Percentiles rank a stretch among this genome's conserved stretches.
These are phyloP conservation scores for Parauchenoglanis punctatus DNA, from an alignment of 2,797 vertebrate species.

Conservation along the genomic window DNA sequence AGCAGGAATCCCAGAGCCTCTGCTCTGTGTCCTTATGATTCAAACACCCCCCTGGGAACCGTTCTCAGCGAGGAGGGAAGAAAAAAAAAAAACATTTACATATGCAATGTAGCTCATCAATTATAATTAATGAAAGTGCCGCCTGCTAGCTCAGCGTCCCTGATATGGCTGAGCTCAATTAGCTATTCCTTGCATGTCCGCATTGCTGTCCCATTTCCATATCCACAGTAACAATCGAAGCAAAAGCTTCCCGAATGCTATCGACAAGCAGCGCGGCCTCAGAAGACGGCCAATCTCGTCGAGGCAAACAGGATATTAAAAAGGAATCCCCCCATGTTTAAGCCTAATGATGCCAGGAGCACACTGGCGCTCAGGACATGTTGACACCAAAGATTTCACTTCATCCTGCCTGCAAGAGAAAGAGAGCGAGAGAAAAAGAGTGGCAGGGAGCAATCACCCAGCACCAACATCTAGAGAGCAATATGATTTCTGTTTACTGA, in stretches of 20 bases:
- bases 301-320: constrained; percentile 55
- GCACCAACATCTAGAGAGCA: constrained; percentile 73
- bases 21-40: constrained; percentile 34
- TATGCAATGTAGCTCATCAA: constrained; percentile 58
- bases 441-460: constrained; percentile 68
- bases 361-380: constrained; percentile 63
- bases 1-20: constrained; percentile 15
- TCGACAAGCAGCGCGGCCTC: constrained; percentile 37
- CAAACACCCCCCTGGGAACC: constrained; percentile 35
- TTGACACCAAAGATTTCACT: constrained; percentile 79
- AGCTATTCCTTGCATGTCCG: constrained; percentile 45
- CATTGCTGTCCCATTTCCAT: constrained; percentile 47
- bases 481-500: constrained; percentile 83
- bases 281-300: constrained; percentile 15
- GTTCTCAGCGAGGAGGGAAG: constrained; percentile 23
- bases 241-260: constrained; percentile 38
- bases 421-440: constrained; percentile 62
- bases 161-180: constrained; percentile 49
- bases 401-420: constrained; percentile 54
- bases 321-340: constrained; percentile 54
- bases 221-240: constrained; percentile 45
- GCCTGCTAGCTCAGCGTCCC: constrained; percentile 50
- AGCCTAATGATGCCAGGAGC: constrained; percentile 47
- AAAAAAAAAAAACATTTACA: constrained; percentile 54
- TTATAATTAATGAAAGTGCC: constrained; percentile 59